Base-by-base conservation (phyloP, 2,888 invertebrate species). In the Lithophane semibrunnea region DNA sequence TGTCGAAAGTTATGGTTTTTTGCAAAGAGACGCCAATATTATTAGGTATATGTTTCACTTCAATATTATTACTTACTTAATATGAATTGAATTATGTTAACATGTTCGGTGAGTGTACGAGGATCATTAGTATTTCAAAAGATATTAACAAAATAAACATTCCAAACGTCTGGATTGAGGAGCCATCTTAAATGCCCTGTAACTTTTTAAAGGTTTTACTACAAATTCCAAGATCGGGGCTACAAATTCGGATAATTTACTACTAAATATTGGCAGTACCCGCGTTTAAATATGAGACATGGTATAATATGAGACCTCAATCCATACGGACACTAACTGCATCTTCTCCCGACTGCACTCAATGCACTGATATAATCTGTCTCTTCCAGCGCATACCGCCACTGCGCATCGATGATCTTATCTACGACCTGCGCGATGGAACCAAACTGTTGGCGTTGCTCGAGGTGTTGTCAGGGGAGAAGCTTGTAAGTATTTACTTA, bases 391-490 rank as follows among this genome's bases (percentile, higher is more conserved):
- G 99, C 96, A 98, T 98, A 97, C 99, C 99, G 95, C 99, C 99
- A 92, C 97, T 99, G 95, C 98, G 98, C 94, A 98, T 99, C 91
- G 98, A 99, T 92, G 99, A 99, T 94, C 97, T 99, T 94, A 99
- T 99, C 94, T 98, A 99, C 91, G 99, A 99, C 95, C 97, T 99
- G 90, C 99, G 99, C 96, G 99, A 99, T 98, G 99, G 99, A 89
- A 99, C 99, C 75, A 98, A 98, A 94, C 97, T 99, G 79, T 97
- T 99, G 93, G 99, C 99, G 88, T 97, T 99, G 91, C 97, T 99
- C 89, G 99, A 99, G 97, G 99, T 99, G 89, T 97, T 99, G 87
- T 99, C 99, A 78, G 99, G 99, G 90, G 99, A 99, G 97, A 98
- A 98, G 97, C 97, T 99, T 98, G 99, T 99, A 94, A 97, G 97